These are phyloP conservation scores for Silurus glanis DNA, from an alignment of 2,113 vertebrate genomes.

Conservation along the genomic window DNA sequence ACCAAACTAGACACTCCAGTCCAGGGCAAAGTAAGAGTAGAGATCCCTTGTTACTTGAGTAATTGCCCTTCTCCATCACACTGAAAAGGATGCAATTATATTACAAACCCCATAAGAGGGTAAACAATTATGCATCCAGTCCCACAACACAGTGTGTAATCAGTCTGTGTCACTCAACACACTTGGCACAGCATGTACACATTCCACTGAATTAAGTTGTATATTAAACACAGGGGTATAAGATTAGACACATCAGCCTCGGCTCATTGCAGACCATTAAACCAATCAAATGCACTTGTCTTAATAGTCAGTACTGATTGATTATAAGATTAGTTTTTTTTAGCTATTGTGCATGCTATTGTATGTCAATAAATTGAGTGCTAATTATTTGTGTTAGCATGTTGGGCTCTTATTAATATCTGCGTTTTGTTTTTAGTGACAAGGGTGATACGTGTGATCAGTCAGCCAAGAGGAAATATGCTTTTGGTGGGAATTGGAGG, in stretches of 20 bases:
- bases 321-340: conserved; percentile 42
- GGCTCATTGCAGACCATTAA: conserved; percentile 32
- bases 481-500: conserved; percentile 85
- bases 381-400: conserved; percentile 37
- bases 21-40: conserved; percentile 37
- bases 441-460: conserved; percentile 82
- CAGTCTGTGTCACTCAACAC: conserved; percentile 48
- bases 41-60: conserved; percentile 44
- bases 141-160: conserved; percentile 43
- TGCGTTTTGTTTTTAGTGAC: conserved; percentile 66
- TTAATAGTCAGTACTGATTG: conserved; percentile 34
- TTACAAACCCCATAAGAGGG: conserved; percentile 49
- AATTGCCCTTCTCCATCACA: conserved; percentile 45
- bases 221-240: conserved; percentile 19
- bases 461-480: conserved; percentile 87
- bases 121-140: conserved; percentile 49
- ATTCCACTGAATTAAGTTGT: conserved; percentile 14
- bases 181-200: neutral
- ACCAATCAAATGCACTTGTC: conserved; percentile 30
- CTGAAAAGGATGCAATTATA: conserved; percentile 39
- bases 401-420: conserved; percentile 31
- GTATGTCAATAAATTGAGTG: conserved; percentile 40
- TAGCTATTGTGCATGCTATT: conserved; percentile 23
- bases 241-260: conserved; percentile 25
- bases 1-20: neutral